phyloP scores from a whole-genome alignment of 2,888 invertebrate genomes.

The Unio delphinus region DNA sequence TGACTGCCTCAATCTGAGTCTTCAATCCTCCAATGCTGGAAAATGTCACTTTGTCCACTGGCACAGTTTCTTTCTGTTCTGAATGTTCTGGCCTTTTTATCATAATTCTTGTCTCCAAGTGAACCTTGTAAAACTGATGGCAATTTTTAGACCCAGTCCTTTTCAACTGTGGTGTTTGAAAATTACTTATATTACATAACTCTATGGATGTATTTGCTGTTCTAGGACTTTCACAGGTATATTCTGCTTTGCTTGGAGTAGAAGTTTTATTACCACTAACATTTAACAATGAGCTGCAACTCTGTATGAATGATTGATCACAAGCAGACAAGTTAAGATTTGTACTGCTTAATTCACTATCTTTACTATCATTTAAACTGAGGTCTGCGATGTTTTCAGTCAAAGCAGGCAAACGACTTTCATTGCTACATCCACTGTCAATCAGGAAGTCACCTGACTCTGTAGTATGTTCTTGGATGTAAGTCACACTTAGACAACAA shows the following conservation, averaged over 20 bases:
- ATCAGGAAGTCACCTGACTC: constrained; percentile 1
- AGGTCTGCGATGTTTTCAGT: constrained; percentile 19
- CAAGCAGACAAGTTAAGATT: constrained; percentile 2
- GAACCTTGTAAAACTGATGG: constrained; percentile 31
- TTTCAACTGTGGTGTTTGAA: constrained; percentile 14
- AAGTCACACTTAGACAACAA: constrained; percentile 38
- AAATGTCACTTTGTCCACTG: constrained; percentile 23
- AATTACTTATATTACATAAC: not conserved
- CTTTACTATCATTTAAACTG: constrained; percentile 16
- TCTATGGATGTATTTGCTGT: not conserved
- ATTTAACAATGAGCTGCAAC: not conserved
- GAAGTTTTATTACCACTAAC: not conserved
- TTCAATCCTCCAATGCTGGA: constrained; percentile 51
- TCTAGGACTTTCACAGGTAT: constrained; percentile 2
- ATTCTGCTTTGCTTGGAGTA: not conserved
- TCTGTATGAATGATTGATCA: not conserved
- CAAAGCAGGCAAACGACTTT: not conserved
- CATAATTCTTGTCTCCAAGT: constrained; percentile 23
- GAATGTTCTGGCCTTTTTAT: constrained; percentile 9
- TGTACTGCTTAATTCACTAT: not conserved
- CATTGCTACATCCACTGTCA: not conserved
- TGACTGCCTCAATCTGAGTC: constrained; percentile 48
- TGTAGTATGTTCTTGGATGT: constrained; percentile 3
- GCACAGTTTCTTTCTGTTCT: not conserved
- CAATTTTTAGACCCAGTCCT: not conserved